Conservation (phyloP, 2,888 invertebrate genomes). For the Pherbina coryleti region DNA sequence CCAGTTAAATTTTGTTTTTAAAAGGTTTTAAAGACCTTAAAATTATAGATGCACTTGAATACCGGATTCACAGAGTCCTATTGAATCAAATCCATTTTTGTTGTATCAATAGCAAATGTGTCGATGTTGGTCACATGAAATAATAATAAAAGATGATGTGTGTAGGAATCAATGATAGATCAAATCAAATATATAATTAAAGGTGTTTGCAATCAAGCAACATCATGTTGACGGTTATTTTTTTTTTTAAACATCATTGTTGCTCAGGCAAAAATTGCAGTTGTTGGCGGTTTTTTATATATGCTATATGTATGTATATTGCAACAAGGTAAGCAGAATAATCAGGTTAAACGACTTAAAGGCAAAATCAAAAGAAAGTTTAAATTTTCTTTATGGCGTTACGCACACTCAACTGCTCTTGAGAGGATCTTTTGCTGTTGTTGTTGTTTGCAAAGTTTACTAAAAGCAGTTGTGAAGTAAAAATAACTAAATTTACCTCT, state of each 20-base stretch:
- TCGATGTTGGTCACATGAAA: no score
- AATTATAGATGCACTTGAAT: no score
- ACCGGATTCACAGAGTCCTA: no score
- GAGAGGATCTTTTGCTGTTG: background rate
- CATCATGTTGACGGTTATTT: background rate
- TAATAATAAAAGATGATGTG: no score
- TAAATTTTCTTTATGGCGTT: background rate
- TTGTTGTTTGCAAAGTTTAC: no score
- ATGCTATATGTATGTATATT: background rate
- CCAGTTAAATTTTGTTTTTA: no score
- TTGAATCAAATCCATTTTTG: no score
- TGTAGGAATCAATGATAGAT: background rate
- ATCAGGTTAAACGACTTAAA: constrained; percentile 61
- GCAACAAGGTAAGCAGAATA: constrained; percentile 44
- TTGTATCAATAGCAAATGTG: no score
- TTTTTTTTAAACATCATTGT: background rate
- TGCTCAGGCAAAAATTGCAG: background rate
- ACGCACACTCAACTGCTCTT: background rate
- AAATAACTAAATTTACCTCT: no score
- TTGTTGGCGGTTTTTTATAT: background rate
- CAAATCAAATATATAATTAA: constrained; percentile 5
- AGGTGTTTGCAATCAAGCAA: constrained; percentile 24
- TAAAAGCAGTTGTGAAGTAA: no score
- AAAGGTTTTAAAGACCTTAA: no score
- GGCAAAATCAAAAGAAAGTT: constrained; percentile 55